Conservation (phyloP, 1,140 invertebrate species). For the Scaptodrosophila lebanonensis region DNA sequence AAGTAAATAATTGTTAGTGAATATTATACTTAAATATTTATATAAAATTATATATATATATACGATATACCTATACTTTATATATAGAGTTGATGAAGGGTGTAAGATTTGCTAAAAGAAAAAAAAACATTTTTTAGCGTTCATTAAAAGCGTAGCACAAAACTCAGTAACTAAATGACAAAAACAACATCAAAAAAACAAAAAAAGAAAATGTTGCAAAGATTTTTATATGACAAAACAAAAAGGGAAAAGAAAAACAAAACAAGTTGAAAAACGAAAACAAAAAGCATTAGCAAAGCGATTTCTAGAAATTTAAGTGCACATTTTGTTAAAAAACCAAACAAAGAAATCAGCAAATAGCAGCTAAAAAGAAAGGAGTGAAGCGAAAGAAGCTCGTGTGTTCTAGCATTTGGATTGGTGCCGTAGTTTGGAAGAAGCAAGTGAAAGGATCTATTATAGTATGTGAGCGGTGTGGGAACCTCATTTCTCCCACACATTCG, state of each 20-base stretch:
- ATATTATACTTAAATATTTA: constrained; percentile 62
- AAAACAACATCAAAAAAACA: constrained; percentile 19
- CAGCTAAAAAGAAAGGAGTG: constrained; percentile 4
- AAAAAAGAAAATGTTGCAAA: constrained; percentile 15
- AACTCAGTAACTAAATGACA: constrained; percentile 36
- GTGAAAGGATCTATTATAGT: too few species aligned
- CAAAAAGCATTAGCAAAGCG: constrained; percentile 50
- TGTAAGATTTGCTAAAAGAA: constrained; percentile 57
- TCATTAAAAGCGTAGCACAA: constrained; percentile 62
- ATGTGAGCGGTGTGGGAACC: too few species aligned
- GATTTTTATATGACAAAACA: constrained; percentile 47
- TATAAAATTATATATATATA: constrained; percentile 18
- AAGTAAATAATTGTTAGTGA: constrained; percentile 76
- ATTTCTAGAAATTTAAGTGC: constrained; percentile 52
- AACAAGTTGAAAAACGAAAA: background rate
- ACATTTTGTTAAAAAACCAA: constrained; percentile 18
- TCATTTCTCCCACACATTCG: too few species aligned
- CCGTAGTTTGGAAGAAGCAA: too few species aligned
- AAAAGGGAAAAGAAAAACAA: constrained; percentile 6
- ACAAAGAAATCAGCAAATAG: too few species aligned
- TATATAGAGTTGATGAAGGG: constrained; percentile 64
- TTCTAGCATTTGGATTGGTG: too few species aligned
- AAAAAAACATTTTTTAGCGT: constrained; percentile 58
- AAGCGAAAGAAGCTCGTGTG: constrained; percentile 7
- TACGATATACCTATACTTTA: constrained; percentile 42